These are phyloP conservation scores for Porites cylindrica DNA, from an alignment of 92 coral and sea anemone species.

Conservation along the genomic window DNA sequence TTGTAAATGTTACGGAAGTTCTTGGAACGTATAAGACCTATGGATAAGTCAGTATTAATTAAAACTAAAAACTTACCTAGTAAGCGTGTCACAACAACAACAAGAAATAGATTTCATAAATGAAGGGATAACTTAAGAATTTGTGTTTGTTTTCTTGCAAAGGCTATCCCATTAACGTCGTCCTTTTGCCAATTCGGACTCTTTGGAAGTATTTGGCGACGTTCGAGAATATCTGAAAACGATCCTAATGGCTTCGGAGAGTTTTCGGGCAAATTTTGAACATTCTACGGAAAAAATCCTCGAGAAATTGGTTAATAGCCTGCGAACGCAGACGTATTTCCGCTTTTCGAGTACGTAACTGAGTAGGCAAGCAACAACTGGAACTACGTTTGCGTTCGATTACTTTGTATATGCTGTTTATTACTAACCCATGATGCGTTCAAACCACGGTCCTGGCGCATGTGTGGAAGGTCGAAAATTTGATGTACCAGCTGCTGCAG, in stretches of 20 bases:
- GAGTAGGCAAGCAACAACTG: too few relatives aligned
- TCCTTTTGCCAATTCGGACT: too few relatives aligned
- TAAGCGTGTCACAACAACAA: background rate
- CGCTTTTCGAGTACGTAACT: too few relatives aligned
- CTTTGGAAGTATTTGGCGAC: too few relatives aligned
- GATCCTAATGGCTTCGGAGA: too few relatives aligned
- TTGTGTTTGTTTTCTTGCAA: too few relatives aligned
- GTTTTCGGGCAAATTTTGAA: background rate
- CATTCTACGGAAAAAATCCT: background rate
- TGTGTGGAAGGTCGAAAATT: slow-evolving; percentile 1
- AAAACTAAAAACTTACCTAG: too few relatives aligned
- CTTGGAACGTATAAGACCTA: slow-evolving; percentile 59
- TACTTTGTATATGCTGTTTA: background rate
- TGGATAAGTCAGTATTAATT: background rate
- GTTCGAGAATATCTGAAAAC: too few relatives aligned
- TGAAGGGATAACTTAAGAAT: too few relatives aligned
- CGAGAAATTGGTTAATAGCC: background rate
- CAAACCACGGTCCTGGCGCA: slow-evolving; percentile 56
- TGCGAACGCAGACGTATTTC: too few relatives aligned
- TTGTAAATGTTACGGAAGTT: slow-evolving; percentile 52
- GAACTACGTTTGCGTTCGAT: background rate
- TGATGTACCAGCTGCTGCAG: background rate
- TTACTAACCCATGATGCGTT: slow-evolving; percentile 58
- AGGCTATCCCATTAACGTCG: too few relatives aligned
- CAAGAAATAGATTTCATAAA: background rate